Conservation (phyloP, 2,888 invertebrate genomes). For the Epinotia bilunana region DNA sequence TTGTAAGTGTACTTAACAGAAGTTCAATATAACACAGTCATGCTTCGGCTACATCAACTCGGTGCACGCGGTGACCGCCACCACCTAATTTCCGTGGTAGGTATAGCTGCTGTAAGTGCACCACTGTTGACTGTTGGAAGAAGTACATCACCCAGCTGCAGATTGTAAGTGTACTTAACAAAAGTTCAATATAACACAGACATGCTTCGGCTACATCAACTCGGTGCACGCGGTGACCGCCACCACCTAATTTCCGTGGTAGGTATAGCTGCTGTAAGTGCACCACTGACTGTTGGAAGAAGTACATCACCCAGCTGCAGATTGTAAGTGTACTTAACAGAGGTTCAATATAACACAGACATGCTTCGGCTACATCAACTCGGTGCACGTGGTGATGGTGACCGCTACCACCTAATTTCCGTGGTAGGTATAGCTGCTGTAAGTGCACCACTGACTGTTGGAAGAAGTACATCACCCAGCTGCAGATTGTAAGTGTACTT, state of each 20-base stretch:
- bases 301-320: slow-evolving; percentile 93
- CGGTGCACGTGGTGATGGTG: slow-evolving; percentile 88
- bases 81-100: too few species aligned
- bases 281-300: slow-evolving; percentile 93
- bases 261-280: slow-evolving; percentile 89
- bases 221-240: slow-evolving; percentile 89
- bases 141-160: slow-evolving; percentile 94
- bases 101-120: too few species aligned
- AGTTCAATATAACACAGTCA: too few species aligned
- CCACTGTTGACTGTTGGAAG: slow-evolving; percentile 96
- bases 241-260: slow-evolving; percentile 91
- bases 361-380: slow-evolving; percentile 86
- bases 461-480: slow-evolving; percentile 93
- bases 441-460: slow-evolving; percentile 92
- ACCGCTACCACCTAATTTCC: slow-evolving; percentile 89
- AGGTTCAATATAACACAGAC: too few species aligned
- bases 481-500: slow-evolving; percentile 88
- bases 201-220: slow-evolving; percentile 91
- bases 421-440: slow-evolving; percentile 89
- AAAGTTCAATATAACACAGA: slow-evolving; percentile 57
- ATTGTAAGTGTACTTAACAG: slow-evolving; percentile 81
- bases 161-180: slow-evolving; percentile 81
- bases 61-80: too few species aligned
- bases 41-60: too few species aligned
- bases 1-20: too few species aligned